Evolutionary conservation across 2,797 vertebrate species (phyloP).

Genomic region (Megaceryle alcyon): DNA sequence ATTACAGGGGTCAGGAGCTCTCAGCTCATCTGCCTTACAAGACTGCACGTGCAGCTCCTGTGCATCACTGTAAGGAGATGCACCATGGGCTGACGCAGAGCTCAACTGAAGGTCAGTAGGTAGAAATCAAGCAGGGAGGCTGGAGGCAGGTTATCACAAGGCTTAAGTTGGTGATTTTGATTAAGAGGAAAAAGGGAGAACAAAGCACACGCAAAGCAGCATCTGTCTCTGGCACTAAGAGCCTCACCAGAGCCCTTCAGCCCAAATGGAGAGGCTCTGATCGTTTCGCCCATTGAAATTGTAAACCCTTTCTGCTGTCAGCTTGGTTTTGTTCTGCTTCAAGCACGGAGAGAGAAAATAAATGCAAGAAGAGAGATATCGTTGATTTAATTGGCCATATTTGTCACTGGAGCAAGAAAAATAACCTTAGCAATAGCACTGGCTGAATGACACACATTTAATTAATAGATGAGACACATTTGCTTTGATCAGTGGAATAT

Average conservation of each 20-base stretch:
- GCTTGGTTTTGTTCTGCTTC: conserved; percentile 12
- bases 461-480: conserved; percentile 13
- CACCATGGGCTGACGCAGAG: neutral
- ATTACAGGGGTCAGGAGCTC: neutral
- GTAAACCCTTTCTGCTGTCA: neutral
- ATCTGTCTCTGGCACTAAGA: neutral
- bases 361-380: neutral
- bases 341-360: neutral
- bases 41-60: neutral
- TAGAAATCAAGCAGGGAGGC: neutral
- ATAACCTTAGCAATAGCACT: neutral
- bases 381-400: conserved; percentile 37
- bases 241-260: neutral
- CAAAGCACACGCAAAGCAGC: neutral
- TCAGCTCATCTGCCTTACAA: neutral
- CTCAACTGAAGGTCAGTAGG: neutral
- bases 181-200: neutral
- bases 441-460: conserved; percentile 1
- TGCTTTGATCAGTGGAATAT: conserved; percentile 13
- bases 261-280: neutral
- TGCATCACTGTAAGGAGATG: fast-evolving
- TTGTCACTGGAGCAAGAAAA: conserved; percentile 3
- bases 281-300: neutral
- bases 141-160: neutral
- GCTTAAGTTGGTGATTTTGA: neutral